A percentile compares a stretch with the other conserved stretches of the same genome.
phyloP scores from a whole-genome alignment of 2,888 invertebrate genomes.

The Acanthococcus lagerstroemiae region DNA sequence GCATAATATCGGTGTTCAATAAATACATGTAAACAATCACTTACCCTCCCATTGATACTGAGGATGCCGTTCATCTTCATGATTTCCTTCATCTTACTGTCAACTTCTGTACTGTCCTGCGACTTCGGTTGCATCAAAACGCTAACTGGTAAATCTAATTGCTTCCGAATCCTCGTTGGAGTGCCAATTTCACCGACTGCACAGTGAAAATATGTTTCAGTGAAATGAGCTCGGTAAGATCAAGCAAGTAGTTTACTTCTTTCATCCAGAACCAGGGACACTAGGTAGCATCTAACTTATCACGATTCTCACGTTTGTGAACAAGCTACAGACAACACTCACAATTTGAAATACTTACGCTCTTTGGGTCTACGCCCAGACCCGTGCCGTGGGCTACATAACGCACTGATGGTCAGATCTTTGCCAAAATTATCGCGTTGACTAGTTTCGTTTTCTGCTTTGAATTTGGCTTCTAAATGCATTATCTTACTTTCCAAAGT shows the following conservation, averaged over 20 bases:
- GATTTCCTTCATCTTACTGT: constrained; percentile 79
- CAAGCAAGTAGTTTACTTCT: constrained; percentile 4
- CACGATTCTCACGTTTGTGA: no score
- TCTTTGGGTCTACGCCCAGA: constrained; percentile 54
- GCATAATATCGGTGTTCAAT: no score
- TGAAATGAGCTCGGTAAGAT: background rate
- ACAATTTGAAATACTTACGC: constrained; percentile 52
- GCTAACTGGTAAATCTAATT: constrained; percentile 50
- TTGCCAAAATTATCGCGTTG: constrained; percentile 47
- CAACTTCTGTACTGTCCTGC: constrained; percentile 46
- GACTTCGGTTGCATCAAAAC: constrained; percentile 35
- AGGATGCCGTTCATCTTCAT: constrained; percentile 87
- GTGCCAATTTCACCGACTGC: constrained; percentile 46
- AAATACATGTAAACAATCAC: background rate
- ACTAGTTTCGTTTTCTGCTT: constrained; percentile 56
- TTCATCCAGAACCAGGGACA: constrained; percentile 14
- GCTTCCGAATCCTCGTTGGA: constrained; percentile 47
- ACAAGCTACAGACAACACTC: no score
- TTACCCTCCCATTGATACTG: constrained; percentile 58
- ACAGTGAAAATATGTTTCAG: constrained; percentile 3
- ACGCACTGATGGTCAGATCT: constrained; percentile 42
- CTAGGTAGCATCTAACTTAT: no score
- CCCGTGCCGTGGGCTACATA: constrained; percentile 44
- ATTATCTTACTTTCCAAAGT: constrained; percentile 51
- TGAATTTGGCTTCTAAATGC: constrained; percentile 69